Base-by-base conservation (phyloP, 1,140 invertebrate genomes). In the Drosophila aff. region DNA sequence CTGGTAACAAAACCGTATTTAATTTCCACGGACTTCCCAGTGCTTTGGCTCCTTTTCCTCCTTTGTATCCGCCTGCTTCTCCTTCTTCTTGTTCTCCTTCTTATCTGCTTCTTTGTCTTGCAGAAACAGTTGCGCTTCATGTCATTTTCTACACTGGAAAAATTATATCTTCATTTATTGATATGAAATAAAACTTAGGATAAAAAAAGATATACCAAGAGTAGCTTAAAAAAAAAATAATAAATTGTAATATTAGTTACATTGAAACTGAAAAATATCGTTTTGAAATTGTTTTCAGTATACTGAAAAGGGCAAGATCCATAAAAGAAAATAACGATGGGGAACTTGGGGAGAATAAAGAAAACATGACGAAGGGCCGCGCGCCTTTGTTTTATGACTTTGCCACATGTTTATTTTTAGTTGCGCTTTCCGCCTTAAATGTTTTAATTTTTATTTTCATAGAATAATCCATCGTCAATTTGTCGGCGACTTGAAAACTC, bases 1-100 rank as follows among this genome's bases (percentile, higher is more conserved):
- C 82, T 67, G 81, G 87, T 90, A 77, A 78, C 75, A 81, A 76
- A 57, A 84, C 53, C 60, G 79, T 87, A 87, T 89, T 71, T 76
- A 72, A 81, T 89, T 89, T 90, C 84, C 84, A 90, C 59, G 72
- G 66, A 60, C 59, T 75, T 44, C 49, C 62, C 53, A 61, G 47
- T 72, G 58, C 38, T 52, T 10, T n/a, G 28, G 71, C 58, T 74
- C 69, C 69, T 76, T 46, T n/a, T 38, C 18, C 38, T 8, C 23
- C 49, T 40, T 23, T 18, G 33, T 26, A 43, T 63, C 9, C 28
- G 28, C 21, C 60, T 47, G 44, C 52, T 23, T 33, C 44, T 40
- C 44, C 50, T 46, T 71, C 36, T 72, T 41, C 43, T 79, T 53
- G 50, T 53, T 53, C 33, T 62, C 61, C 50, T 33, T 50, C 26